Percentiles rank a stretch among this genome's conserved stretches.
Conservation (phyloP, 1,140 invertebrate genomes). For the Rhysida immarginata region DNA sequence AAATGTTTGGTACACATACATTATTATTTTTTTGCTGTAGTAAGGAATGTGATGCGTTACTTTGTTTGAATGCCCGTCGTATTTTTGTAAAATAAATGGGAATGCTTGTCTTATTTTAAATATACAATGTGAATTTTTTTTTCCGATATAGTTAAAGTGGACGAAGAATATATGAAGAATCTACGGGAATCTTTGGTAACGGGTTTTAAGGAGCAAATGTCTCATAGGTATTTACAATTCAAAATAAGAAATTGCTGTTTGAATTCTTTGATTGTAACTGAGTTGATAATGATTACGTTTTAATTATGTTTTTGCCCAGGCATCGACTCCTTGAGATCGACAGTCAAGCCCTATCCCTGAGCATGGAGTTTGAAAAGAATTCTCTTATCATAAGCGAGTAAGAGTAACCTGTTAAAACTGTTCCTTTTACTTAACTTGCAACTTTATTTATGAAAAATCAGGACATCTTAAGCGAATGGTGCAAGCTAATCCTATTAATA, state of each 20-base stretch:
- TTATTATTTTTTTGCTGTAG: too few species aligned
- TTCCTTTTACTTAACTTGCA: too few species aligned
- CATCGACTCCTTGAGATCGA: constrained; percentile 71
- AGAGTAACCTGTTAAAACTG: background rate
- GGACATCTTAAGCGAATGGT: too few species aligned
- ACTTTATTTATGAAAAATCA: too few species aligned
- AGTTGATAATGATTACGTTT: background rate
- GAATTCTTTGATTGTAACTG: background rate
- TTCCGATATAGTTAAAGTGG: constrained; percentile 1
- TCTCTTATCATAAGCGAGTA: background rate
- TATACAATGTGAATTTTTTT: too few species aligned
- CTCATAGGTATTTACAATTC: constrained; percentile 40
- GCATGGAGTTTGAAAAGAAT: constrained; percentile 55
- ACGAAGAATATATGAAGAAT: constrained; percentile 41
- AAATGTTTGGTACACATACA: too few species aligned
- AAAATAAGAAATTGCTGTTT: background rate
- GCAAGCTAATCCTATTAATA: too few species aligned
- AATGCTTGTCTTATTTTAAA: too few species aligned
- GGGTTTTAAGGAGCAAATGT: constrained; percentile 82
- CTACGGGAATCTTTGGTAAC: constrained; percentile 66
- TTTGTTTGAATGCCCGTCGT: too few species aligned
- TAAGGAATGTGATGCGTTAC: too few species aligned
- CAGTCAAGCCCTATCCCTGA: constrained; percentile 60
- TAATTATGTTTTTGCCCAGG: constrained; percentile 21
- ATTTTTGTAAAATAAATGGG: too few species aligned